Conservation (phyloP, 2,888 invertebrate genomes). For the Drosophila tanythrix region DNA sequence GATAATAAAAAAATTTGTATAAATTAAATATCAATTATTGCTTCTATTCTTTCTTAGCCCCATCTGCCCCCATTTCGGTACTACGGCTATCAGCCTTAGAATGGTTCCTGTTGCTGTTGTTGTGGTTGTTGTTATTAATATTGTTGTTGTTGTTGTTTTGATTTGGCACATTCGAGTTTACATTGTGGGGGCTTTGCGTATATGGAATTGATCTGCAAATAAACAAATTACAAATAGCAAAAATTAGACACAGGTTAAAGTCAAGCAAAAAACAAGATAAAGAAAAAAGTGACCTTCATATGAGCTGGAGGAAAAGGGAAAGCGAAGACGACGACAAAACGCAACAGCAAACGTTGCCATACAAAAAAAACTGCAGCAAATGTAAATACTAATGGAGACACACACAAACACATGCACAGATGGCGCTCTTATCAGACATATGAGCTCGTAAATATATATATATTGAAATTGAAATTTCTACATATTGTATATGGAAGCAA, state of each 20-base stretch:
- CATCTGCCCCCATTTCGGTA: slow-evolving; percentile 48
- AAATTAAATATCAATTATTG: slow-evolving; percentile 68
- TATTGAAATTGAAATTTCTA: slow-evolving; percentile 9
- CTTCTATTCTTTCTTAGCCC: slow-evolving; percentile 16
- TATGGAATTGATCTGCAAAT: slow-evolving; percentile 48
- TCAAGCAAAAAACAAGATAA: slow-evolving; percentile 33
- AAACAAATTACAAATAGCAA: slow-evolving; percentile 8
- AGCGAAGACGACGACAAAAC: slow-evolving; percentile 35
- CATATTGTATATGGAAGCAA: slow-evolving; percentile 10
- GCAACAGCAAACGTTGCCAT: slow-evolving; percentile 16
- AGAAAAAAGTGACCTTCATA: slow-evolving; percentile 59
- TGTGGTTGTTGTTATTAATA: slow-evolving; percentile 18
- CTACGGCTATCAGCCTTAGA: slow-evolving; percentile 33
- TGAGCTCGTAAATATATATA: background rate
- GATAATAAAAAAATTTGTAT: slow-evolving; percentile 57
- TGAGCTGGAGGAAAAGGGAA: slow-evolving; percentile 57
- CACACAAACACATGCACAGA: background rate
- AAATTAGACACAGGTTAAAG: slow-evolving; percentile 52
- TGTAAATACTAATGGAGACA: slow-evolving; percentile 6
- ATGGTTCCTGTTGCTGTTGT: slow-evolving; percentile 3
- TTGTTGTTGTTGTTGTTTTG: slow-evolving; percentile 26
- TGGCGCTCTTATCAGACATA: slow-evolving; percentile 25
- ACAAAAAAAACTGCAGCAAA: slow-evolving; percentile 13
- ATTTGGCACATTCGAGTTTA: slow-evolving; percentile 54
- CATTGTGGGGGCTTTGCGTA: slow-evolving; percentile 49